Evolutionary conservation across 2,888 invertebrate species (phyloP).

Genomic region (Pinctada fucata): DNA sequence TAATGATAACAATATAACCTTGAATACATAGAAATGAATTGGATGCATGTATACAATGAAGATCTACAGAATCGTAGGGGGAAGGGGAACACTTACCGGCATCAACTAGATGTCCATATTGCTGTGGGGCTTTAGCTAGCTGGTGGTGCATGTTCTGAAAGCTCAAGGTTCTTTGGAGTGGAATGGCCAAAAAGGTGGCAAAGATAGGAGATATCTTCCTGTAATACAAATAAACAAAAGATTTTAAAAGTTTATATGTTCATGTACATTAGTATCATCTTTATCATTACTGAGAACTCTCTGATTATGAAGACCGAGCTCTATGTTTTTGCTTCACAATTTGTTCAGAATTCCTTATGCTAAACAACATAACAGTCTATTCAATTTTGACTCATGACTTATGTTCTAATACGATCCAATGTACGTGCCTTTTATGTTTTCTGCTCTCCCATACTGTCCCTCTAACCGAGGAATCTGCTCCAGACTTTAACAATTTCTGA

Average conservation of each 20-base stretch:
- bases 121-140: conserved; percentile 53
- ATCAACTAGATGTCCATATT: conserved; percentile 66
- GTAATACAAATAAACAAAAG: conserved; percentile 30
- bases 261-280: no score
- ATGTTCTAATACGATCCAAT: neutral
- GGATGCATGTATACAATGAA: no score
- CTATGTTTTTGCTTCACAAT: no score
- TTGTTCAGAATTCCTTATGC: no score
- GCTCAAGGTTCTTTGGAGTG: conserved; percentile 57
- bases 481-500: conserved; percentile 52
- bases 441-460: conserved; percentile 66
- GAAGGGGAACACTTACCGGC: conserved; percentile 51
- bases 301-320: no score
- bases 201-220: conserved; percentile 70
- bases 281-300: no score
- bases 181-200: conserved; percentile 63
- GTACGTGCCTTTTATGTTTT: conserved; percentile 58
- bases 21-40: no score
- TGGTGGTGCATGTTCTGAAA: conserved; percentile 55
- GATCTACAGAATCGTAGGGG: no score
- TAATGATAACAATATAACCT: no score
- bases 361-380: no score
- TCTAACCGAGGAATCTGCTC: conserved; percentile 63
- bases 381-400: no score
- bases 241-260: no score